Conservation (phyloP, 2,797 vertebrate species). For the Anniella stebbinsi region DNA sequence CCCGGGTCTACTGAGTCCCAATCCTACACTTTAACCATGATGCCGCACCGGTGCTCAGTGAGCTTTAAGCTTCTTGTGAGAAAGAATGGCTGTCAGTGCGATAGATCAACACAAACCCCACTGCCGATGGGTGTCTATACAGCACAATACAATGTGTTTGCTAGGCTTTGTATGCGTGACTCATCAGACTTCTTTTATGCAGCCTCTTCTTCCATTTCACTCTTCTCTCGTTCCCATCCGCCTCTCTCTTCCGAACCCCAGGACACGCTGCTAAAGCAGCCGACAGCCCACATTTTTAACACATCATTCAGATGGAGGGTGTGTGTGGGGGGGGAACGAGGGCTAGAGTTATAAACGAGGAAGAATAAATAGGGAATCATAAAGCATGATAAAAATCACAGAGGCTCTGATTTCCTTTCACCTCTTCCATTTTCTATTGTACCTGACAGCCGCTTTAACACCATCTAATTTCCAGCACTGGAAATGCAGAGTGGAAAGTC, state of each 20-base stretch:
- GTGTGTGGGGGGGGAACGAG: not conserved
- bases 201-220: not conserved
- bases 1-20: no score
- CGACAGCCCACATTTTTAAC: not conserved
- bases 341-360: not conserved
- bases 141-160: not conserved
- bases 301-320: not conserved
- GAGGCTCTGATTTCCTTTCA: constrained; percentile 6
- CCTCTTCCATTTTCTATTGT: not conserved
- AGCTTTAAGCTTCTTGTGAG: not conserved
- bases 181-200: not conserved
- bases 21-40: no score
- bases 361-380: not conserved
- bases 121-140: no score
- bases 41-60: no score
- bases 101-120: not conserved
- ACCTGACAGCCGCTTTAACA: constrained; percentile 13
- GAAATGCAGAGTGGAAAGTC: constrained; percentile 30
- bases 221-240: not conserved
- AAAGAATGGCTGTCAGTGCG: not conserved
- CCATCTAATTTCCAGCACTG: constrained; percentile 30
- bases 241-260: not conserved
- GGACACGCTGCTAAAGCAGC: not conserved
- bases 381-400: not conserved
- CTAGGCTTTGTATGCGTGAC: not conserved